Evolutionary conservation across 2,888 invertebrate genomes (phyloP).

Genomic region (Ophion obscuratus): DNA sequence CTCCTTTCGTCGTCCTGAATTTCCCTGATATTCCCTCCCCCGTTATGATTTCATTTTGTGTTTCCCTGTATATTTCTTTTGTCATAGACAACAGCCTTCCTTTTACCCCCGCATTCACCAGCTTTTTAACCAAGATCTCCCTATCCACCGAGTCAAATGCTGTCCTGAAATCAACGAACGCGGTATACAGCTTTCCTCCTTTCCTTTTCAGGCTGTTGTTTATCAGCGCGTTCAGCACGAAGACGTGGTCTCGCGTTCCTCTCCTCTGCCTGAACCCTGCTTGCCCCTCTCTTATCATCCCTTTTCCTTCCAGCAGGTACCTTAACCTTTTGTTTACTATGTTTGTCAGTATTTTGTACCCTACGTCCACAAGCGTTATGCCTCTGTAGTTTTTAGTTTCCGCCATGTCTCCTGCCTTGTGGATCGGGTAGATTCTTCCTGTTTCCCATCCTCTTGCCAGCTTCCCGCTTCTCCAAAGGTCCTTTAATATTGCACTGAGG

Average conservation of each 20-base stretch:
- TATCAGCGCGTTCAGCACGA: constrained; percentile 54
- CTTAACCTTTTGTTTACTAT: constrained; percentile 43
- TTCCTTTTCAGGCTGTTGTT: constrained; percentile 40
- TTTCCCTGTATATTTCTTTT: constrained; percentile 46
- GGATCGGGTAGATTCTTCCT: constrained; percentile 54
- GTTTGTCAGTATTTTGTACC: constrained; percentile 48
- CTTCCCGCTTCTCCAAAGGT: constrained; percentile 45
- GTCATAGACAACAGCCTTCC: constrained; percentile 57
- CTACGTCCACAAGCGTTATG: constrained; percentile 46
- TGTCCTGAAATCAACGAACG: constrained; percentile 42
- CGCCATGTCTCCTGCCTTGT: constrained; percentile 41
- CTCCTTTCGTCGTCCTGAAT: constrained; percentile 20
- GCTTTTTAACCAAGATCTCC: constrained; percentile 49
- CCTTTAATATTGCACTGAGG: constrained; percentile 18
- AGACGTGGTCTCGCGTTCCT: constrained; percentile 59
- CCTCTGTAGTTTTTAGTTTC: constrained; percentile 50
- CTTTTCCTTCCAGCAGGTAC: constrained; percentile 48
- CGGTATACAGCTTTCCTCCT: constrained; percentile 47
- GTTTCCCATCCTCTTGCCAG: constrained; percentile 39
- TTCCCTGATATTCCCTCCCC: constrained; percentile 47
- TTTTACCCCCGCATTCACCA: constrained; percentile 38
- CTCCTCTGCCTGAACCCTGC: constrained; percentile 61
- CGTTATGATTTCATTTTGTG: constrained; percentile 50
- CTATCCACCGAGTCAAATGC: constrained; percentile 42
- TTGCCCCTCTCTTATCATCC: constrained; percentile 60